These are phyloP conservation scores for Ganaspis brasiliensis DNA, from an alignment of 2,888 invertebrate species.

Conservation along the genomic window DNA sequence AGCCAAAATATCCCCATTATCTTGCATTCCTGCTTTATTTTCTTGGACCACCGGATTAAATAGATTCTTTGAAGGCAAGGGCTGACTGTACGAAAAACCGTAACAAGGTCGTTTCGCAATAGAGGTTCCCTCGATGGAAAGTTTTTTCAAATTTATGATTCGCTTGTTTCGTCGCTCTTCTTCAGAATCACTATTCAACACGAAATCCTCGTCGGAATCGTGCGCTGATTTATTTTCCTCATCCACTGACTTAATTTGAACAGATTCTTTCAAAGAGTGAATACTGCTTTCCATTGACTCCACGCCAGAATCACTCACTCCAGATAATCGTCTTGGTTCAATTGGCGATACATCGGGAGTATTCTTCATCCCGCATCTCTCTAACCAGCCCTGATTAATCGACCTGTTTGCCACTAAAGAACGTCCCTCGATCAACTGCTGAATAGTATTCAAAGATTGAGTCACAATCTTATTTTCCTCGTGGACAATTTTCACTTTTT, in stretches of 20 bases:
- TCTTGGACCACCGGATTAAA: neutral
- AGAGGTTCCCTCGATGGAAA: conserved; percentile 65
- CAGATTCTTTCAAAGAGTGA: conserved; percentile 57
- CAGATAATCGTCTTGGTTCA: conserved; percentile 16
- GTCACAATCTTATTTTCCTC: conserved; percentile 57
- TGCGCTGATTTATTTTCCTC: conserved; percentile 29
- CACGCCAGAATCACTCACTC: conserved; percentile 74
- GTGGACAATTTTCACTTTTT: conserved; percentile 69
- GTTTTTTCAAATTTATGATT: conserved; percentile 84
- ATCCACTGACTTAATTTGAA: conserved; percentile 30
- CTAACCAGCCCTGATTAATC: conserved; percentile 84
- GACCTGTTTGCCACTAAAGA: conserved; percentile 67
- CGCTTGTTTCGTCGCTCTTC: conserved; percentile 80
- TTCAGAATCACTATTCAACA: conserved; percentile 87
- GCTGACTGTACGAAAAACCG: neutral
- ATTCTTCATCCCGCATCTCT: conserved; percentile 79
- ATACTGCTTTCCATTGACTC: conserved; percentile 71
- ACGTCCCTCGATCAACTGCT: conserved; percentile 71
- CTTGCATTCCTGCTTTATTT: conserved; percentile 17
- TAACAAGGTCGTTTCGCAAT: conserved; percentile 62
- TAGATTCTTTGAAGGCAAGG: neutral
- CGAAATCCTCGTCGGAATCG: conserved; percentile 85
- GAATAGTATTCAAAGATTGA: conserved; percentile 74
- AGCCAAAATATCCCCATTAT: neutral
- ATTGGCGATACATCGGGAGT: conserved; percentile 57